A percentile compares a stretch with the other conserved stretches of the same genome.
phyloP scores from a whole-genome alignment of 2,888 invertebrate genomes.

The Limnephilus rhombicus region DNA sequence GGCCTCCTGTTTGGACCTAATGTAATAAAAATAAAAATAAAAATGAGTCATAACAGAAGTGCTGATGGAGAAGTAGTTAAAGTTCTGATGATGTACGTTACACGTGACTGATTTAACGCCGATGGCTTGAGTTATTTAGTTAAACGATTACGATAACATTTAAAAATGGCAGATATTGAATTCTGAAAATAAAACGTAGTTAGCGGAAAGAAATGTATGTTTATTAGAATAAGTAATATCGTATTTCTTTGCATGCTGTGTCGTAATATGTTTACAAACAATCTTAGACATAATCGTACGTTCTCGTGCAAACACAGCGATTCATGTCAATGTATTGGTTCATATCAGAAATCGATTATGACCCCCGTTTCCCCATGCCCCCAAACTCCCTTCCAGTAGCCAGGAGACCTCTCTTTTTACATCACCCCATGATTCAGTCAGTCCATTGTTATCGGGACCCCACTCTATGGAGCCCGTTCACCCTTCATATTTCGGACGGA shows the following conservation, averaged over 20 bases:
- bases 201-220: too few species aligned
- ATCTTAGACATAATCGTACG: not conserved
- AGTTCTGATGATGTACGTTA: too few species aligned
- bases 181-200: too few species aligned
- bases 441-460: conserved; percentile 68
- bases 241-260: not conserved
- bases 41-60: too few species aligned
- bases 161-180: too few species aligned
- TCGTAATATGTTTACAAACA: not conserved
- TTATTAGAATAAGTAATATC: not conserved
- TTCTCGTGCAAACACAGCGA: conserved; percentile 34
- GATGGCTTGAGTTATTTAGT: too few species aligned
- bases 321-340: conserved; percentile 57
- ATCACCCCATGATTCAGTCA: conserved; percentile 66
- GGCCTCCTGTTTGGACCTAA: too few species aligned
- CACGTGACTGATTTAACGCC: too few species aligned
- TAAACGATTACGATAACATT: too few species aligned
- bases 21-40: too few species aligned
- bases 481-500: conserved; percentile 47
- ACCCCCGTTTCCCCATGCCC: conserved; percentile 66
- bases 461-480: conserved; percentile 67
- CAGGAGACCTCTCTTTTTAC: conserved; percentile 63
- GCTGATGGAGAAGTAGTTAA: too few species aligned
- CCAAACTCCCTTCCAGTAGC: conserved; percentile 64
- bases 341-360: conserved; percentile 66